Evolutionary conservation across 2,797 vertebrate species (phyloP), one percentile per base, ranked within the genome.

Genomic region (Premnoplex brunnescens): DNA sequence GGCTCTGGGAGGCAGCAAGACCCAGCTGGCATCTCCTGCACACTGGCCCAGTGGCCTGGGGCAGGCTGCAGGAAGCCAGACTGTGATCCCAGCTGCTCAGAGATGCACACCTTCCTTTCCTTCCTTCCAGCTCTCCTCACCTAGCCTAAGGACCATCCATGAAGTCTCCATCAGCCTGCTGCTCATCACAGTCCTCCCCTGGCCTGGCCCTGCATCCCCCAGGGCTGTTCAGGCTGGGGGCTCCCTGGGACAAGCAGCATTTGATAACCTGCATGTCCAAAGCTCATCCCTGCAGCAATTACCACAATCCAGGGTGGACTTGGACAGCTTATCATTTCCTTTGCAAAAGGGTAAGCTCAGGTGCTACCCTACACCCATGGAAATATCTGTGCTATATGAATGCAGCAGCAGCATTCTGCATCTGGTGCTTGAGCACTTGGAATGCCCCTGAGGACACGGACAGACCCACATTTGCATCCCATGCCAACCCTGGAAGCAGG

Each of bases 11-110:
- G 56, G 74, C 86, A 96, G 81, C 71, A 82, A 46, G 51, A 81
- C 86, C 28, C 84, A 89, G 84, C 55, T 44, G 66, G 81, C 78
- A 76, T 12, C 74, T 82, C 66, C 64, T 64, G 85, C 39, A 27
- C 9, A 23, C 54, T 19, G 32, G 51, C 71, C 75, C 68, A 62
- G 59, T 23, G 26, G 75, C 44, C 44, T 18, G 30, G 21, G 72
- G 34, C 60, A 77, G 74, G 24, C 89, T 85, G 71, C 1, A 2
- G 21, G 82, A 34, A 72, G 51, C 27, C 77, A 90, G 88, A 5
- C 54, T 28, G 36, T 1, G 1, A 71, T n/a, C 60, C 79, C 89
- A 95, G 89, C 72, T 69, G 67, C 86, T 74, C 79, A 39, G 48
- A 88, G 48, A 32, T 54, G 32, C 30, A 46, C 3, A 10, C 7